A percentile compares a stretch with the other conserved stretches of the same genome.
These are phyloP conservation scores for Porites australiensis DNA, from an alignment of 64 coral and sea anemone genomes.

Conservation along the genomic window DNA sequence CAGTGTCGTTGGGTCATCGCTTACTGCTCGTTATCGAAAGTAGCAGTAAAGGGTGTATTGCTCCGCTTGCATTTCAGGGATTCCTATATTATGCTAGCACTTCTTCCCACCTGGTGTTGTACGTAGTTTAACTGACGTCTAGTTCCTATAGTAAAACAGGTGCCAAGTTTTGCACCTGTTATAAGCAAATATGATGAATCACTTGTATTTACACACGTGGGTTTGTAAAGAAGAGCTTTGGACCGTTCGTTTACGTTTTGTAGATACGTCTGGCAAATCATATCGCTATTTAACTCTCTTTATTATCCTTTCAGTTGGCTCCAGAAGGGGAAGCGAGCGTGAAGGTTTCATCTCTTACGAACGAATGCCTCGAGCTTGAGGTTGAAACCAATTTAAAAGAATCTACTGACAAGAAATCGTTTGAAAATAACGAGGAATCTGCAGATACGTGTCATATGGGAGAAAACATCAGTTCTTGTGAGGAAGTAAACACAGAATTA, in stretches of 20 bases:
- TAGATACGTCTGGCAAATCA: background rate
- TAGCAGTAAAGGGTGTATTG: no score
- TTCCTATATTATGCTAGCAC: no score
- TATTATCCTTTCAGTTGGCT: background rate
- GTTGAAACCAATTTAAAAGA: background rate
- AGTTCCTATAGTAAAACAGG: background rate
- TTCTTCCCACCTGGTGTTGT: no score
- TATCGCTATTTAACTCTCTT: slow-evolving; percentile 1
- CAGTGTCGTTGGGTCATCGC: no score
- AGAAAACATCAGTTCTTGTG: slow-evolving; percentile 20
- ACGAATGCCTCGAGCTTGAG: slow-evolving; percentile 22
- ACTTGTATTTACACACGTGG: slow-evolving; percentile 9
- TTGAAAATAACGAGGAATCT: background rate
- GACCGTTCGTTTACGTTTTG: background rate
- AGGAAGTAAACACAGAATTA: background rate
- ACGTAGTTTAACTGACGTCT: no score
- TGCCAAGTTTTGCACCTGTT: background rate
- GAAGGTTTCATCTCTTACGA: slow-evolving; percentile 20
- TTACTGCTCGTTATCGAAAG: no score
- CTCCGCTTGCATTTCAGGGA: no score
- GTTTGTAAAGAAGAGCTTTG: background rate
- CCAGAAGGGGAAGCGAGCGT: background rate
- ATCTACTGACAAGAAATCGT: no score
- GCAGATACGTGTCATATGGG: slow-evolving; percentile 1
- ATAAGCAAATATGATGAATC: background rate